Conservation (phyloP, 2,113 vertebrate species). For the Stigmatopora nigra region DNA sequence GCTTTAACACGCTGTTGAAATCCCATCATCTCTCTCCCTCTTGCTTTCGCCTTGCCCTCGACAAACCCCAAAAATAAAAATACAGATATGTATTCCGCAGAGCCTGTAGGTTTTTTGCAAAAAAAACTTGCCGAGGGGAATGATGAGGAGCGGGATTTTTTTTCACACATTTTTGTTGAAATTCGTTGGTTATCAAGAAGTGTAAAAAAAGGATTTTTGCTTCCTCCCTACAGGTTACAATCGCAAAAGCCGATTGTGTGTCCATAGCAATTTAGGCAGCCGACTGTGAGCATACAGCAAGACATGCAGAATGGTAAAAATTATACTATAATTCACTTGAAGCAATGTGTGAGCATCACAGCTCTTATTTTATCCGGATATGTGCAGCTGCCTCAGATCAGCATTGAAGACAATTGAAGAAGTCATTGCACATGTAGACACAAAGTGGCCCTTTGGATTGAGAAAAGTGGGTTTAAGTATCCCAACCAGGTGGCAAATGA, state of each 20-base stretch:
- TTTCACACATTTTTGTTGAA: conserved; percentile 25
- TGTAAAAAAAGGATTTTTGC: neutral
- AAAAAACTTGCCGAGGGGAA: conserved; percentile 19
- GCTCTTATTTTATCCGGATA: conserved; percentile 9
- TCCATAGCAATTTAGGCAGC: neutral
- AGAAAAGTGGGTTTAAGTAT: neutral
- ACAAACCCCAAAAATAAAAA: neutral
- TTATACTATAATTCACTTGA: no score
- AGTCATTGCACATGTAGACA: neutral
- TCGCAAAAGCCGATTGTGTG: neutral
- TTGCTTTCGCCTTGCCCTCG: conserved; percentile 4
- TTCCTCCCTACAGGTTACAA: neutral
- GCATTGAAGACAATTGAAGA: conserved; percentile 16
- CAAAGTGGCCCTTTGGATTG: neutral
- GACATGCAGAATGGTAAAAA: neutral
- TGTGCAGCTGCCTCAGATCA: neutral
- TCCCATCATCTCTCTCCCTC: conserved; percentile 29
- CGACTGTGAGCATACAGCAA: neutral
- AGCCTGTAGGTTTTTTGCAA: conserved; percentile 30
- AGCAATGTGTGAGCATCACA: conserved; percentile 43
- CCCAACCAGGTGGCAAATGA: neutral
- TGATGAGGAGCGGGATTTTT: conserved; percentile 15
- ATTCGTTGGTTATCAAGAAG: conserved; percentile 22
- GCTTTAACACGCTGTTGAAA: conserved; percentile 43
- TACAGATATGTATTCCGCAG: conserved; percentile 16